Evolutionary conservation across 2,113 vertebrate species (phyloP).

Genomic region (Acinonyx jubatus): DNA sequence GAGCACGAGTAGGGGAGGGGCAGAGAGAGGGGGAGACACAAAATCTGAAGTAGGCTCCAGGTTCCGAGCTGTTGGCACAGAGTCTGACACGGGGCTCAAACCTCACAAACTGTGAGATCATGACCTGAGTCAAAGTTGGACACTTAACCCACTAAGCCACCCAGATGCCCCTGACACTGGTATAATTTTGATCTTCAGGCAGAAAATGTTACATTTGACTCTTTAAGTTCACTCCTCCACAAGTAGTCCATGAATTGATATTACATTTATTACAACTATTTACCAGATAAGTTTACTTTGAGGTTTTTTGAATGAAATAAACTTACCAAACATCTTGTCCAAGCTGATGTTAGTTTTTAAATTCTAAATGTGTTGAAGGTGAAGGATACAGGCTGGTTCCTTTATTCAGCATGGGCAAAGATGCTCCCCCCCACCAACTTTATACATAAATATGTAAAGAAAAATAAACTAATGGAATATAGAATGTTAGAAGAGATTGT

Average conservation of each 20-base stretch:
- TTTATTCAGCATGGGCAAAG: not conserved
- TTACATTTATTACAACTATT: not conserved
- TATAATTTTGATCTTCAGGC: not conserved
- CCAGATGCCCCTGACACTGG: not conserved
- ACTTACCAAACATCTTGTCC: not conserved
- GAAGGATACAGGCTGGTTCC: not conserved
- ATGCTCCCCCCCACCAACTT: not conserved
- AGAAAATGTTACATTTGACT: not conserved
- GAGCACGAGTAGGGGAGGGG: no score
- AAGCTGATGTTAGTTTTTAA: not conserved
- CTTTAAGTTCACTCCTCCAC: not conserved
- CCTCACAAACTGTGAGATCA: no score
- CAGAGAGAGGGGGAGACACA: no score
- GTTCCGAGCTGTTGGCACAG: no score
- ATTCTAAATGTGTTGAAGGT: not conserved
- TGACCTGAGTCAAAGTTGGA: no score
- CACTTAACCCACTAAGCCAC: no score
- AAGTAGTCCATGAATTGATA: not conserved
- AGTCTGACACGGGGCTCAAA: no score
- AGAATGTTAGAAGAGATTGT: not conserved
- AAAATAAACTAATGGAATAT: not conserved
- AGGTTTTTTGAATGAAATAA: slow-evolving; percentile 1
- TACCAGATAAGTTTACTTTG: not conserved
- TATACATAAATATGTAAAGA: not conserved
- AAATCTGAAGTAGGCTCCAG: no score